phyloP scores from a whole-genome alignment of 2,113 vertebrate genomes.

The Periophthalmodon schlosseri region DNA sequence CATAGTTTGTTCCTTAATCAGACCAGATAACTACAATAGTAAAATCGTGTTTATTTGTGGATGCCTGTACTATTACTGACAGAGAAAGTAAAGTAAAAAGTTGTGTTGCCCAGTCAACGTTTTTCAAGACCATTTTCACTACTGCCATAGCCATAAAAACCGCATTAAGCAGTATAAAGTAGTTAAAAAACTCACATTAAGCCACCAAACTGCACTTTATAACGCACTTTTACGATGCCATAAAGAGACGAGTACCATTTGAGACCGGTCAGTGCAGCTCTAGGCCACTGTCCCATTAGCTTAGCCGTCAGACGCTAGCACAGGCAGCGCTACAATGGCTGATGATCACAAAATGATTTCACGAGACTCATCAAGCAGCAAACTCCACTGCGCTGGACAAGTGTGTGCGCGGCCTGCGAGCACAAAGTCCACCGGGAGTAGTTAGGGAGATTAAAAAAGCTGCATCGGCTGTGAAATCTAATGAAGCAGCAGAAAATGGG shows the following conservation, averaged over 20 bases:
- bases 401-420: constrained; percentile 22
- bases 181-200: background rate
- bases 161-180: background rate
- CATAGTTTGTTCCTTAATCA: background rate
- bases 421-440: constrained; percentile 6
- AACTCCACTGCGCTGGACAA: constrained; percentile 7
- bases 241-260: constrained; percentile 5
- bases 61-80: background rate
- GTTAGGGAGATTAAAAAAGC: constrained; percentile 33
- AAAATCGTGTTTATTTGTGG: background rate
- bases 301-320: background rate
- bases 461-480: constrained; percentile 15
- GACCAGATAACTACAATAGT: background rate
- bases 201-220: background rate
- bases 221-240: background rate
- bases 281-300: constrained; percentile 7
- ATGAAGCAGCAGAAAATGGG: constrained; percentile 32
- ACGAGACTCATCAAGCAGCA: constrained; percentile 1
- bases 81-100: background rate
- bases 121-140: background rate
- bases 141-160: background rate
- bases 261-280: background rate
- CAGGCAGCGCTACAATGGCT: background rate
- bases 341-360: constrained; percentile 6
- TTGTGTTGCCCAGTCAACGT: background rate